phyloP scores from a whole-genome alignment of 1,140 invertebrate genomes.

The Episyrphus balteatus region DNA sequence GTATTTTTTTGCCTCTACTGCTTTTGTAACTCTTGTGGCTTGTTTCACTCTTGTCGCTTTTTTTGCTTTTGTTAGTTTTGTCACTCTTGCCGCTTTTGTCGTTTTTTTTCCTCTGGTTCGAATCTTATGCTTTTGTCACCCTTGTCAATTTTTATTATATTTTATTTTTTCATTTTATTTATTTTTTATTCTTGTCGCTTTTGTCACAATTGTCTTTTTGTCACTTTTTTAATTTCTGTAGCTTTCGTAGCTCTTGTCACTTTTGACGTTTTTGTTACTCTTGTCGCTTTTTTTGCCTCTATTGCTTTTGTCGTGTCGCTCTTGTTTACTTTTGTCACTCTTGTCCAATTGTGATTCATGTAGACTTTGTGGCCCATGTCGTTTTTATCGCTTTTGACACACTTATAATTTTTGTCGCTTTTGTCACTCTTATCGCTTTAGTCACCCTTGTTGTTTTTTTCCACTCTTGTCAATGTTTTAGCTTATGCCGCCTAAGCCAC shows the following conservation, averaged over 20 bases:
- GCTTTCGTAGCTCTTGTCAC: not conserved
- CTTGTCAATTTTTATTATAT: not conserved
- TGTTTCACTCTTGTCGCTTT: not conserved
- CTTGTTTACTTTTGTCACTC: not conserved
- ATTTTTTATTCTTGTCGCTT: not conserved
- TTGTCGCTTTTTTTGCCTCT: not conserved
- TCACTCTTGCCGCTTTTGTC: not conserved
- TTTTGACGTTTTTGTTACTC: not conserved
- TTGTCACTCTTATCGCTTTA: not conserved
- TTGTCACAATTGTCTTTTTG: not conserved
- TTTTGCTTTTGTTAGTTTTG: not conserved
- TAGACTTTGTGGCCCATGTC: not conserved
- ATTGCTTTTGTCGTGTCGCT: not conserved
- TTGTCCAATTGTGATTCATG: not conserved
- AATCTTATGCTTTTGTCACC: not conserved
- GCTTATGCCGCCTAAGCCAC: too few relatives aligned
- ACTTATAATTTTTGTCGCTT: not conserved
- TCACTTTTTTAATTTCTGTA: not conserved
- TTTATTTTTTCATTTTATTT: not conserved
- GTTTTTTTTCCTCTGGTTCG: not conserved
- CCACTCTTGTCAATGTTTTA: too few relatives aligned
- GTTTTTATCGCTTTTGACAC: not conserved
- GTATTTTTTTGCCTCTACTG: not conserved
- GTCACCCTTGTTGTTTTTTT: too few relatives aligned
- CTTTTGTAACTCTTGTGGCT: too few relatives aligned